Evolutionary conservation across 2,113 vertebrate genomes (phyloP), one percentile per base, ranked within the genome.

Genomic region (Casuarius casuarius): DNA sequence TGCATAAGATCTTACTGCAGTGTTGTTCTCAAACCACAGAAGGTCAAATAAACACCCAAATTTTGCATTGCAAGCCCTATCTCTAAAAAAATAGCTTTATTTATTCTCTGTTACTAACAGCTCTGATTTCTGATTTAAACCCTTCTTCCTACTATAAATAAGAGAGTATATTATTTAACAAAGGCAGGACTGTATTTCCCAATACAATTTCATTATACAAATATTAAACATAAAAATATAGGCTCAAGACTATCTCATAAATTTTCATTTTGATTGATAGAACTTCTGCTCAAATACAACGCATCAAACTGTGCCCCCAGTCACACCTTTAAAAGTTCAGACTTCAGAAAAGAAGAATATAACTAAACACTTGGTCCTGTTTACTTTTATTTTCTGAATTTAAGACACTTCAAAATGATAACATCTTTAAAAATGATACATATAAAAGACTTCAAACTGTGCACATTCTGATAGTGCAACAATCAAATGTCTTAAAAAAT

Each of bases 1-100:
- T 99, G 99, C 73, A 98, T 99, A 52, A 98, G 98, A 83, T 98
- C 99, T 46, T 98, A 99, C 35, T 99, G 99, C 46, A 99, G 99
- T 31, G 96, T 99, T 65, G 94, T 99, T 95, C 95, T 99, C 95
- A 99, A 98, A 91, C 99, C 99, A 73, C 99, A 99, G 97, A 99
- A 98, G 71, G 92, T 85, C 66, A 98, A 99, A 94, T 98, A 98
- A 98, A 40, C 3, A 7, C n/a, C 16, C 29, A 75, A 26, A 5
- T 31, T 78, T 42, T 38, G 54, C n/a, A 81, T 0, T 63, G 70
- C 28, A 75, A 31, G 14, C 13, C 40, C 25, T 15, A 3, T 54
- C 74, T 73, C 91, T 63, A 87, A n/a, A 58, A 89, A 74, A 49
- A 56, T 23, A 66, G 54, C 63, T 92, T 95, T 94, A 94, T 94